Base-by-base conservation (phyloP, 2,797 vertebrate species). In the Pipistrellus pipistrellus region DNA sequence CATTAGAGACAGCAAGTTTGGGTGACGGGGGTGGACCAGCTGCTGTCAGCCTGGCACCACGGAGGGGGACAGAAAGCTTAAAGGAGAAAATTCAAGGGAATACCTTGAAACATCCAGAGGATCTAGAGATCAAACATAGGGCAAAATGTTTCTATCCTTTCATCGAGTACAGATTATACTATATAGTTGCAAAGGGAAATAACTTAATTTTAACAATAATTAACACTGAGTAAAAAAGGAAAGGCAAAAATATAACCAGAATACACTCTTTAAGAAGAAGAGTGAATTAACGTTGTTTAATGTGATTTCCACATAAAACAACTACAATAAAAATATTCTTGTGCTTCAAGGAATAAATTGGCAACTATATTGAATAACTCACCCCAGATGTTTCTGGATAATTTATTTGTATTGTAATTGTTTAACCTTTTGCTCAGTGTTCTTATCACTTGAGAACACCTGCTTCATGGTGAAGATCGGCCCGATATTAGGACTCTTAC, bases 361-460 rank as follows among this genome's bases (percentile, higher is more conserved):
- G 75, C 78, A 71, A 41, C 51, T 57, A 7, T 30, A 64, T 25
- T 80, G 38, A 85, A 73, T 77, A 78, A 88, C 17, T 91, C 71
- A 64, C 59, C 57, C 17, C 59, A 88, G 77, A 90, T 80, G 62
- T 82, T 88, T 93, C 73, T 46, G 85, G 30, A 57, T 80, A 68
- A 64, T 35, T 83, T 77, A 41, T 91, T 85, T 81, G 71, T 83
- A 77, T 20, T 64, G 41, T 78, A 46, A 75, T 62, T 25, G 51
- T 69, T 71, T 21, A 48, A 32, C 5, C 15, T 66, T 91, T 88
- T 38, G 75, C 46, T 87, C n/a, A 69, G 13, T 86, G 69, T 93
- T 76, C 71, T 84, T 51, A 81, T 84, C 44, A 59, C 48, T 86
- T 91, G 86, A 71, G 41, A 93, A 88, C 8, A 83, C 12, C 32